A percentile compares a stretch with the other conserved stretches of the same genome.
These are phyloP conservation scores for Orgyia antiqua DNA, from an alignment of 2,888 invertebrate genomes.

Conservation along the genomic window DNA sequence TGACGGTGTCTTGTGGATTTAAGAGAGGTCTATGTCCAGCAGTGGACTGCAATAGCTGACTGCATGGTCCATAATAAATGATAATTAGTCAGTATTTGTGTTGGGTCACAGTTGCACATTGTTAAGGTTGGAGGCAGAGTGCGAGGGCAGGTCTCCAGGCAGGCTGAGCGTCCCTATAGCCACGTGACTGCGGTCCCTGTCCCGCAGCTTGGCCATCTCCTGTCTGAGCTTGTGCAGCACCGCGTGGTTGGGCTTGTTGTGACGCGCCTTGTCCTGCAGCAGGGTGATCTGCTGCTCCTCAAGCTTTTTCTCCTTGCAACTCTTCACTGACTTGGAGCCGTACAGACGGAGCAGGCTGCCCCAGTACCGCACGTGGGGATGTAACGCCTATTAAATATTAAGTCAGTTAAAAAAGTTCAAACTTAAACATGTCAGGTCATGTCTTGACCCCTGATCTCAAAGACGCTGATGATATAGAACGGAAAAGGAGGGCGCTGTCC, in stretches of 20 bases:
- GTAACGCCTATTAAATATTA: slow-evolving; percentile 85
- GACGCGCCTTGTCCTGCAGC: slow-evolving; percentile 87
- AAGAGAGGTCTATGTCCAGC: too few species aligned
- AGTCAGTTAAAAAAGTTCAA: too few species aligned
- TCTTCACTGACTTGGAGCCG: slow-evolving; percentile 93
- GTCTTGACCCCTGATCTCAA: too few species aligned
- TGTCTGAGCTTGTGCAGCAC: slow-evolving; percentile 89
- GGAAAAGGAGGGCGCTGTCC: too few species aligned
- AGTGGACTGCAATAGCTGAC: too few species aligned
- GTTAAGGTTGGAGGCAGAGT: slow-evolving; percentile 87
- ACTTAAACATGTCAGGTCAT: too few species aligned
- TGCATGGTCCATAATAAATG: too few species aligned
- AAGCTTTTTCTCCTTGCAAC: slow-evolving; percentile 93
- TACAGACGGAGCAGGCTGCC: slow-evolving; percentile 95
- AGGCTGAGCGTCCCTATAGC: slow-evolving; percentile 75
- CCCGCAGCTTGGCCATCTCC: slow-evolving; percentile 88
- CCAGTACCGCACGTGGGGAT: slow-evolving; percentile 97
- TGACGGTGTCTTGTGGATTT: too few species aligned
- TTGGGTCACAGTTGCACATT: slow-evolving; percentile 84
- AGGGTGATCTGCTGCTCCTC: slow-evolving; percentile 95
- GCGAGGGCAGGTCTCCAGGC: slow-evolving; percentile 80
- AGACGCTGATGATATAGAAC: too few species aligned
- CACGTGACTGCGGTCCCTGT: slow-evolving; percentile 78
- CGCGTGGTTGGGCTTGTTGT: slow-evolving; percentile 94
- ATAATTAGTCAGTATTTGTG: too few species aligned